These are phyloP conservation scores for Solenodon paradoxus DNA, from an alignment of 2,113 vertebrate genomes.

Conservation along the genomic window DNA sequence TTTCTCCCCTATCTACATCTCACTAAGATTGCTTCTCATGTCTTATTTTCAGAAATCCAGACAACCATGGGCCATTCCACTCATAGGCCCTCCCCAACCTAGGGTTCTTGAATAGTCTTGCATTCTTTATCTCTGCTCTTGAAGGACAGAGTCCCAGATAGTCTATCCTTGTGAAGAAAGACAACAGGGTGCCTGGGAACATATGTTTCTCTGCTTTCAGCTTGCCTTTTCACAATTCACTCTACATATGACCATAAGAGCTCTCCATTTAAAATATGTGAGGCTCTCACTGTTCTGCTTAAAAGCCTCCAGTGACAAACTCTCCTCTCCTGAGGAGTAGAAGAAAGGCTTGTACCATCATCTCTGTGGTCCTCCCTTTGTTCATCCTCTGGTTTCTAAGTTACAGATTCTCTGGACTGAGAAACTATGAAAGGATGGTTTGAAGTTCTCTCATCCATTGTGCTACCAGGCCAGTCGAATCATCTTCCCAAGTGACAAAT, in stretches of 20 bases:
- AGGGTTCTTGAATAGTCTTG: not conserved
- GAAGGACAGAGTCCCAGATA: not conserved
- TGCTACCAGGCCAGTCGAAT: not conserved
- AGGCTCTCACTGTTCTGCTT: not conserved
- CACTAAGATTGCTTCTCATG: not conserved
- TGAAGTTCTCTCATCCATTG: not conserved
- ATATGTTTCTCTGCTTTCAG: not conserved
- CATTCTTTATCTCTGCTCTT: not conserved
- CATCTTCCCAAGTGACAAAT: not conserved
- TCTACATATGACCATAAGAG: not conserved
- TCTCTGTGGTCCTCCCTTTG: not conserved
- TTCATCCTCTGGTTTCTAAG: not conserved
- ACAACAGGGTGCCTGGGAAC: not conserved
- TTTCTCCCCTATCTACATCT: not conserved
- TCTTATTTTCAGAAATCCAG: not conserved
- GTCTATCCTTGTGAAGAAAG: not conserved
- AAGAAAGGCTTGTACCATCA: not conserved
- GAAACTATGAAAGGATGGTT: not conserved
- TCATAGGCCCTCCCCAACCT: too few species aligned
- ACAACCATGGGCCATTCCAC: accelerated
- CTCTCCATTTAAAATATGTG: not conserved
- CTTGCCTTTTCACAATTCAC: not conserved
- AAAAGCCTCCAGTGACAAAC: not conserved
- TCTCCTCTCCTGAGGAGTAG: not conserved
- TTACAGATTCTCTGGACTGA: not conserved